These are phyloP conservation scores for Pogonocherus hispidulus DNA, from an alignment of 2,888 invertebrate species.

Conservation along the genomic window DNA sequence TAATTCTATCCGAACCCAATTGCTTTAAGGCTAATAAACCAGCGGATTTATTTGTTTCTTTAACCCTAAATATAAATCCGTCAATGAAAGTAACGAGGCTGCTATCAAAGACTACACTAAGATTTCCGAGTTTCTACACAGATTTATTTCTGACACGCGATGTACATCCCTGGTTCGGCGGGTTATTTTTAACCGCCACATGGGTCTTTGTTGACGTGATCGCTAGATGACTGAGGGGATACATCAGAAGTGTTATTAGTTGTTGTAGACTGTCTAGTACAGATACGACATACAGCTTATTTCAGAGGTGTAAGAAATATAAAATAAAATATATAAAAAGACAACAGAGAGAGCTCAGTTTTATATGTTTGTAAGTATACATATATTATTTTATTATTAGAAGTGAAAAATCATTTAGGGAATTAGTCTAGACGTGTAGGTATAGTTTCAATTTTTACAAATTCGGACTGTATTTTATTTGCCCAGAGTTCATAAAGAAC, in stretches of 20 bases:
- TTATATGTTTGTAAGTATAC: no score
- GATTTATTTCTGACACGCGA: constrained; percentile 22
- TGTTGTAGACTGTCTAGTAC: neutral
- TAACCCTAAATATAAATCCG: constrained; percentile 21
- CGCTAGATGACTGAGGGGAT: neutral
- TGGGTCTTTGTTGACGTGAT: constrained; percentile 19
- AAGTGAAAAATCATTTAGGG: no score
- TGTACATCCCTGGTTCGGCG: neutral
- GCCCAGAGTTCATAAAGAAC: no score
- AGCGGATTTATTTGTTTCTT: constrained; percentile 12
- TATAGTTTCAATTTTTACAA: no score
- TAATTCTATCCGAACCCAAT: neutral
- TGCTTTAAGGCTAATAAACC: constrained; percentile 1
- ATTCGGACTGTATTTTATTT: no score
- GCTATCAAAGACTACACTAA: constrained; percentile 17
- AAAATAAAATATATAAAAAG: no score
- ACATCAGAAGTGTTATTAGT: neutral
- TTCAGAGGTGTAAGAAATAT: no score
- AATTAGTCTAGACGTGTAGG: no score
- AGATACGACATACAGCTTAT: no score
- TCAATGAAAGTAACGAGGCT: constrained; percentile 19
- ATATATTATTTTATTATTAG: no score
- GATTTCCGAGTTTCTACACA: constrained; percentile 10
- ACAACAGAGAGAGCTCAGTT: no score
- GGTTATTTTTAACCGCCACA: constrained; percentile 17